Conservation (phyloP, 2,797 vertebrate species). For the Gymnothorax javanicus region DNA sequence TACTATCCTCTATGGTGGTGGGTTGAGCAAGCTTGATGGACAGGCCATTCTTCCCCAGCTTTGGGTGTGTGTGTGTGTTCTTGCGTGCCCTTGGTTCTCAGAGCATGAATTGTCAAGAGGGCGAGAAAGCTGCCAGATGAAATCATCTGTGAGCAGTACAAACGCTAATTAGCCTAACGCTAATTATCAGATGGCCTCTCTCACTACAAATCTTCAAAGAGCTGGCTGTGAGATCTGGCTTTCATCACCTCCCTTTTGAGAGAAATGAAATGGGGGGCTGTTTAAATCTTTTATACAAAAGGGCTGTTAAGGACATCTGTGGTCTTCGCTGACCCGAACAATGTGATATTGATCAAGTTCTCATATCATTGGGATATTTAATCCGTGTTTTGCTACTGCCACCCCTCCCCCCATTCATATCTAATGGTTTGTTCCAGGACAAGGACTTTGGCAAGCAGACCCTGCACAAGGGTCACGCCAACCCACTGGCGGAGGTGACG, state of each 20-base stretch:
- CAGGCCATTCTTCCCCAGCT: background rate
- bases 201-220: slow-evolving; percentile 17
- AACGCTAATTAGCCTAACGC: slow-evolving; percentile 11
- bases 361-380: slow-evolving; percentile 36
- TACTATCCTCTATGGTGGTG: background rate
- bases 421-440: slow-evolving; percentile 71
- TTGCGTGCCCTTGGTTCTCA: background rate
- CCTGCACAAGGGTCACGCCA: slow-evolving; percentile 89
- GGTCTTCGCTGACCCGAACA: slow-evolving; percentile 44
- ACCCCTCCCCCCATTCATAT: background rate
- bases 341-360: slow-evolving; percentile 53
- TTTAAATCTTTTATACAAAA: background rate
- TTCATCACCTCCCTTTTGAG: background rate
- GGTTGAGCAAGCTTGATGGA: background rate
- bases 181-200: slow-evolving; percentile 17
- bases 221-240: background rate
- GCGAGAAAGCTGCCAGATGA: background rate
- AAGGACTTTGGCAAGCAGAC: slow-evolving; percentile 96
- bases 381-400: background rate
- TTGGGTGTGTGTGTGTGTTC: background rate
- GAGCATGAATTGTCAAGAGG: background rate
- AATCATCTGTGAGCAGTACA: background rate
- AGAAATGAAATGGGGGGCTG: background rate
- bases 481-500: slow-evolving; percentile 94
- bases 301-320: background rate